Evolutionary conservation across 2,797 vertebrate species (phyloP), one percentile per base, ranked within the genome.

Genomic region (Pagetopsis macropterus): DNA sequence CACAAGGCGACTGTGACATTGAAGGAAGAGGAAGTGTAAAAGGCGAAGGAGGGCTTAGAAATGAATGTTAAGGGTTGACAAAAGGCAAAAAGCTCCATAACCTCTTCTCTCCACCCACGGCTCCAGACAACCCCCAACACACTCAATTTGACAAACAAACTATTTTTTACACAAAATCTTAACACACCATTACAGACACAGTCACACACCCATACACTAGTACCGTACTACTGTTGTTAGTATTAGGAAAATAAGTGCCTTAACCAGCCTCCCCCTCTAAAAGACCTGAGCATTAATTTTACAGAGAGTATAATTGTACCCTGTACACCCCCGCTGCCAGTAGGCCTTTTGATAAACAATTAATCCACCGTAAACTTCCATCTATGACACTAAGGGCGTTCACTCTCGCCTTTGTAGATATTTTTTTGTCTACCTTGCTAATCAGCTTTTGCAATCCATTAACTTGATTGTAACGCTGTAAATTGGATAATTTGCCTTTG

Each of bases 41-140:
- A 88, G 76, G 79, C 71, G 71, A 88, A 88, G 75, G 78, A 75
- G 70, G 77, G 86, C 79, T 89, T 89, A 85, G 84, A 80, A 88
- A 90, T 80, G 51, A 89, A 82, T 88, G 83, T 87, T 87, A 87
- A 71, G 87, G 85, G 77, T 69, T 91, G 84, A 90, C 87, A 91
- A 92, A 91, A 91, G 84, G 78, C 69, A 88, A 85, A 92, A 88
- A 89, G 89, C 90, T 88, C 87, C 87, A 89, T 91, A 93, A 93
- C 92, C 92, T 93, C 87, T 91, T 84, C 84, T 91, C 77, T 88
- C 85, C 88, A 82, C 91, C 89, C 89, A 90, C 90, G 51, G 73
- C 81, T 77, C 80, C 71, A 65, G 80, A 84, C 65, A 89, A 85
- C 78, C 79, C 75, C 60, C 41, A 76, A 79, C 77, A 81, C 78